phyloP scores from a whole-genome alignment of 2,113 vertebrate species.

The Microtus oregoni region DNA sequence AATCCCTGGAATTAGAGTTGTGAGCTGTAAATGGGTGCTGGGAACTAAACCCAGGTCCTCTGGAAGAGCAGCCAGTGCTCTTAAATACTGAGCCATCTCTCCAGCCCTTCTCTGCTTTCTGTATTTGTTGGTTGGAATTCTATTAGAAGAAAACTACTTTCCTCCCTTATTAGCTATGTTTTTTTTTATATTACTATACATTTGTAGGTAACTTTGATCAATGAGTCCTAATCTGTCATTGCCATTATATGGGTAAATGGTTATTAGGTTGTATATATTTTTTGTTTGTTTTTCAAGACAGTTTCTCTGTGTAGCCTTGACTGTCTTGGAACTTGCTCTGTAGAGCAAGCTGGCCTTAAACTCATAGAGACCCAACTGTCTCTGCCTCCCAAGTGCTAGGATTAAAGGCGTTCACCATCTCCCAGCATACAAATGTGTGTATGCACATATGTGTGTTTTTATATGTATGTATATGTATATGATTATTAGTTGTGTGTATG shows the following conservation, averaged over 20 bases:
- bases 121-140: not conserved
- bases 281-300: not conserved
- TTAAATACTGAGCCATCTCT: not conserved
- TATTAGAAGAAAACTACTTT: not conserved
- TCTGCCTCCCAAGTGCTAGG: not conserved
- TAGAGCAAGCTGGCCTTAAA: not conserved
- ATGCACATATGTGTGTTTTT: too few relatives aligned
- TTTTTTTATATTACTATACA: not conserved
- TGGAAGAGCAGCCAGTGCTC: not conserved
- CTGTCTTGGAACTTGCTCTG: not conserved
- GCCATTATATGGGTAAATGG: not conserved
- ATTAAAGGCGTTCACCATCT: not conserved
- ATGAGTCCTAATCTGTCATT: not conserved
- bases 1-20: not conserved
- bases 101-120: not conserved
- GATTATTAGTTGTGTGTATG: not conserved
- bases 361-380: not conserved
- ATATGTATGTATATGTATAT: too few relatives aligned
- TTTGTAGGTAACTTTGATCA: constrained; percentile 21
- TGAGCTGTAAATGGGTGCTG: not conserved
- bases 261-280: not conserved
- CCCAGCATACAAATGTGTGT: too few relatives aligned
- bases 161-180: not conserved
- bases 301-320: not conserved
- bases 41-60: not conserved